Evolutionary conservation across 2,113 vertebrate genomes (phyloP).

Genomic region (Corynorhinus townsendii): DNA sequence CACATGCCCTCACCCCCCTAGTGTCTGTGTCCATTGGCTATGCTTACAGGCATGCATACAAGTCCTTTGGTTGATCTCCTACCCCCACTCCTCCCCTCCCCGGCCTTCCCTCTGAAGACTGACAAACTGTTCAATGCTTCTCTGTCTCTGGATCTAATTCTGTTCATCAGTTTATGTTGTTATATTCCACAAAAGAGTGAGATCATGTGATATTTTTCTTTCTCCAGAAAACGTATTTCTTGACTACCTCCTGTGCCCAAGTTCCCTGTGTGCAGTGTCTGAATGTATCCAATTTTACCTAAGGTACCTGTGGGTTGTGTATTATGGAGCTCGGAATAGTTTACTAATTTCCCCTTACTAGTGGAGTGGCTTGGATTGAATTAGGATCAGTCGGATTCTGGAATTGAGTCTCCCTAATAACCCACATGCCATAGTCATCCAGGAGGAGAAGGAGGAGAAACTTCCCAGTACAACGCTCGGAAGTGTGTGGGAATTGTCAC

Average conservation of each 20-base stretch:
- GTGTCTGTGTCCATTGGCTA: too few relatives aligned
- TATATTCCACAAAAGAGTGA: too few relatives aligned
- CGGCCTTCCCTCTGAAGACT: too few relatives aligned
- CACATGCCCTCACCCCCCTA: too few relatives aligned
- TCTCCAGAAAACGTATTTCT: neutral
- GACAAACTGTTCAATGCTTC: too few relatives aligned
- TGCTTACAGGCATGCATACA: too few relatives aligned
- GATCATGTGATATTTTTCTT: too few relatives aligned
- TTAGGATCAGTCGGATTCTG: neutral
- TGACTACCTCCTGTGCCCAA: neutral
- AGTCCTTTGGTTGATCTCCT: too few relatives aligned
- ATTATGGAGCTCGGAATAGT: neutral
- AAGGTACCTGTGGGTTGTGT: neutral
- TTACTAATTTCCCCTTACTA: neutral
- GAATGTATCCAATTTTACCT: neutral
- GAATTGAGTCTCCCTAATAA: neutral
- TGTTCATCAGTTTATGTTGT: too few relatives aligned
- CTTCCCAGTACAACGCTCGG: neutral
- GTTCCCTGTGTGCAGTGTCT: neutral
- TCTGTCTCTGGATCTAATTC: too few relatives aligned
- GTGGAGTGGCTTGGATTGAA: constrained; percentile 1
- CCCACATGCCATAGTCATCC: neutral
- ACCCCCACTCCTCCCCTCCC: too few relatives aligned
- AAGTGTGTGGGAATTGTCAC: neutral
- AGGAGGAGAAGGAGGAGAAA: neutral